phyloP scores from a whole-genome alignment of 2,113 vertebrate genomes.

The Pluvianellus socialis region DNA sequence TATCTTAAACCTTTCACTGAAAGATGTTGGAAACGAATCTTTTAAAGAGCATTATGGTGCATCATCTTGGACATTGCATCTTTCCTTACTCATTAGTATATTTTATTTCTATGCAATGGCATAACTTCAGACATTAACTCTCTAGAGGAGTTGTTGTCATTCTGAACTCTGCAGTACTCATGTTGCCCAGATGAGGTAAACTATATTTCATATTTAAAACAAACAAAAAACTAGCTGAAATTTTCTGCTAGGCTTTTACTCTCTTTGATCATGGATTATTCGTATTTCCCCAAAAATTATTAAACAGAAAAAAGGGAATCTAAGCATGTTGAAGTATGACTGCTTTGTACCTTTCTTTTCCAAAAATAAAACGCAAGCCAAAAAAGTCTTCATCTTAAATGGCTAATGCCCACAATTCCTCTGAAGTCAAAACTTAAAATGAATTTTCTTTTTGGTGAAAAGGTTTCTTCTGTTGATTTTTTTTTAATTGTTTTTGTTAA shows the following conservation, averaged over 20 bases:
- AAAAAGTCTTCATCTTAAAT: neutral
- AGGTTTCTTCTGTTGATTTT: neutral
- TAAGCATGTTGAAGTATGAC: neutral
- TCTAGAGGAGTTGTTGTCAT: neutral
- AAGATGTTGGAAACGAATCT: neutral
- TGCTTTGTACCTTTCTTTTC: neutral
- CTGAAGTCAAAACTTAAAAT: neutral
- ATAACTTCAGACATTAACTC: neutral
- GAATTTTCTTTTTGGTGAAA: neutral
- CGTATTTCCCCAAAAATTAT: neutral
- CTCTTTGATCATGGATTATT: neutral
- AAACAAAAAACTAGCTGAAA: neutral
- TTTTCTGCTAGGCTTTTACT: neutral
- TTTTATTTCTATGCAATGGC: neutral
- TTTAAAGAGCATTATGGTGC: neutral
- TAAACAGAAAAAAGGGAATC: neutral
- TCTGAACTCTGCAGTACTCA: neutral
- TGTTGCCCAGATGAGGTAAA: neutral
- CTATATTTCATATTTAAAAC: neutral
- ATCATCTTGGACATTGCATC: neutral
- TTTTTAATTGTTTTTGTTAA: neutral
- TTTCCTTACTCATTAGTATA: neutral
- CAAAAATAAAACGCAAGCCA: neutral
- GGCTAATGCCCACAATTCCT: neutral
- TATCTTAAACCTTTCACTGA: conserved; percentile 14